Base-by-base conservation (phyloP, 1,140 invertebrate species). In the Eueides isabella region DNA sequence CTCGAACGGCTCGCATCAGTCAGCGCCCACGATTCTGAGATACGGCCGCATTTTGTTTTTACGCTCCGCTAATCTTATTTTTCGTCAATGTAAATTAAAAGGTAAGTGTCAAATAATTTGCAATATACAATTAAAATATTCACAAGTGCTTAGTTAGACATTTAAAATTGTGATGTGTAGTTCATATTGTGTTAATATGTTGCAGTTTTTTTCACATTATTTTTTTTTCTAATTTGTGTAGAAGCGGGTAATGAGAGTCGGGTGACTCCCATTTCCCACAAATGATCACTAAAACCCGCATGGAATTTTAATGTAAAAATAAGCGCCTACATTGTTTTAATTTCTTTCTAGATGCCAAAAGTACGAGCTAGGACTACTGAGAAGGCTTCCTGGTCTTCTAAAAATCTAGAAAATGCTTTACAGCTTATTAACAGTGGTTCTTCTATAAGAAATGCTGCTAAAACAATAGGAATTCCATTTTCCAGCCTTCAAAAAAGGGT, bases 401-500 rank as follows among this genome's bases (percentile, higher is more conserved):
- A 79, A 75, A 82, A 29, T 67, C 75, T 83, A 16, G 31, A 80
- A 64, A 83, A 83, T 70, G 80, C 80, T 71, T 29, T 81, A 66
- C 44, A 74, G 41, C 80, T 85, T 66, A 78, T 81, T 64, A 31
- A 64, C 31, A 28, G 5, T 14, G 48, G 19, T 79, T 83, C 31
- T 81, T 85, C 84, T 74, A 85, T 85, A 81, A 79, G 81, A 81
- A 86, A 83, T 71, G 84, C 80, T 78, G 75, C 77, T 77, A 82
- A 85, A 81, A 28, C 41, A 77, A 78, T 78, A 61, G 71, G 71
- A 28, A 85, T 85, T 29, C 81, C 78, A 68, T 87, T 85, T 83
- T 84, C 80, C 72, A 85, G 82, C 70, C 74, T 83, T 68, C 81
- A 84, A 65, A 85, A 82, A 61, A 80, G 78, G 30, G 5, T 70